Evolutionary conservation across 2,797 vertebrate genomes (phyloP), one percentile per base, ranked within the genome.

Genomic region (Tenualosa ilisha): DNA sequence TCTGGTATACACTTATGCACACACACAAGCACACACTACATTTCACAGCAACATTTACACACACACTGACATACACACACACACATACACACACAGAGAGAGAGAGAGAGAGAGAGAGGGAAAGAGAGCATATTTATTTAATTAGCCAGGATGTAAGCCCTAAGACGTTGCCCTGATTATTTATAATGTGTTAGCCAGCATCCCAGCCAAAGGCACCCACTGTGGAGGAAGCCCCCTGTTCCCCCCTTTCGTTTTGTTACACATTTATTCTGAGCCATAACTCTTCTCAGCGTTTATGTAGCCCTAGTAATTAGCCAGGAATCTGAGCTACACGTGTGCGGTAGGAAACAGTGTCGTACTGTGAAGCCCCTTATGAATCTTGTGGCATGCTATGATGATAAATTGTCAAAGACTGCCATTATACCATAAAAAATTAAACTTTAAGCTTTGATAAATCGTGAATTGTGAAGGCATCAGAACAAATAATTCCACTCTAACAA

Each of bases 111-210:
- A 31, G 31, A 31, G 31, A 31, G 31, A 31, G 31, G 1, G 59
- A 86, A 26, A 51, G 83, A 87, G 83, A 87, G 89, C 92, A 93
- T 63, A 26, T 91, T 94, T 92, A 89, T 93, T 93, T 95, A 94
- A 95, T 95, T 94, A 95, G 87, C 91, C 91, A 94, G 94, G 93
- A 95, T 94, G 92, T 91, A 83, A 91, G 91, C 86, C 88, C 89
- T 88, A 89, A 87, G 91, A 93, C 92, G 91, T 92, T 93, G 89
- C 90, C 88, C 87, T 83, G 88, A 86, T 94, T 94, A 95, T 95
- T 95, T 95, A 95, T 91, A 92, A 94, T 88, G 92, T 94, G 94
- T 92, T 50, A 63, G 89, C 87, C 86, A 88, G 92, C 92, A 89
- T 88, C 37, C 87, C 82, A 85, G 92, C 91, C 88, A 89, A 92